phyloP scores from a whole-genome alignment of 2,888 invertebrate species.

The Acholoe squamosa region DNA sequence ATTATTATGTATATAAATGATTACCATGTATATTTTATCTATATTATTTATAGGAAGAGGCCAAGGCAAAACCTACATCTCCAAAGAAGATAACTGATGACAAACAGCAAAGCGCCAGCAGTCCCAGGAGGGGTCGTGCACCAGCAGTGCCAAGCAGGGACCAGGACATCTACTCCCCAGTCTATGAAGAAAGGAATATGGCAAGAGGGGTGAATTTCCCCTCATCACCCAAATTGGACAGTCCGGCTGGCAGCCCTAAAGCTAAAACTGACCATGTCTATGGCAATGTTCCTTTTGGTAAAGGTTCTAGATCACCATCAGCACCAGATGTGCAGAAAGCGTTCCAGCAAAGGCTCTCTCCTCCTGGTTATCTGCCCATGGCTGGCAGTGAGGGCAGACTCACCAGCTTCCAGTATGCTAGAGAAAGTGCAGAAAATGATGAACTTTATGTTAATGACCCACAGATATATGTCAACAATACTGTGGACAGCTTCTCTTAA shows the following conservation, averaged over 20 bases:
- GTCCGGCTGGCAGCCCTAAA: neutral
- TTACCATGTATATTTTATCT: no score
- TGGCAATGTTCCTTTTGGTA: neutral
- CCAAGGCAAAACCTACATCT: no score
- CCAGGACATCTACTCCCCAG: conserved; percentile 1
- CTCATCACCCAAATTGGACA: no score
- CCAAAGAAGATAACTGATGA: no score
- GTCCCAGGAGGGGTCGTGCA: neutral
- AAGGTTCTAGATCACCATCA: neutral
- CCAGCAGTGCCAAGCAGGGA: neutral
- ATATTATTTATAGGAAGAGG: no score
- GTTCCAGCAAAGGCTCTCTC: neutral
- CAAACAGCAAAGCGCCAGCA: no score
- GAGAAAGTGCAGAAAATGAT: neutral
- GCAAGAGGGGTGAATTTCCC: no score
- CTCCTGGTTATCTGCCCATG: neutral
- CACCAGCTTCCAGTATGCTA: neutral
- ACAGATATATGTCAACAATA: neutral
- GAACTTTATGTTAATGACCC: neutral
- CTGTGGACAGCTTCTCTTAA: neutral
- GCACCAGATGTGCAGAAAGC: neutral
- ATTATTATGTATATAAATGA: no score
- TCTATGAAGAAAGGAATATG: neutral
- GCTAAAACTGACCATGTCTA: neutral
- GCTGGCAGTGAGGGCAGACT: neutral